Percentiles rank a stretch among this genome's conserved stretches.
phyloP scores from a whole-genome alignment of 1,140 invertebrate genomes.

The Drosophila parabipectinata region DNA sequence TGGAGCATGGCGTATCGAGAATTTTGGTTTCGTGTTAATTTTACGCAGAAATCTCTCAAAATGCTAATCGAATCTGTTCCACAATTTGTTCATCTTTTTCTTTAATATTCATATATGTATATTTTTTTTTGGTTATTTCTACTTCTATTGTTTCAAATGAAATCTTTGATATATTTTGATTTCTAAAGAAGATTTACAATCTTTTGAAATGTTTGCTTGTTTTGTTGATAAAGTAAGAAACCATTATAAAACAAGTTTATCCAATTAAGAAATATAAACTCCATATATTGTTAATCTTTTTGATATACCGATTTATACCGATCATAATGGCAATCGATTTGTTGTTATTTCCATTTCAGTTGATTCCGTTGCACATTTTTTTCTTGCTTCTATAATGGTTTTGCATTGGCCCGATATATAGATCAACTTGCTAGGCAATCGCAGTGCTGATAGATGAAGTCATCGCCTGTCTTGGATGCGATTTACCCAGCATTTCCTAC shows the following conservation, averaged over 20 bases:
- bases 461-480: constrained; percentile 42
- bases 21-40: constrained; percentile 38
- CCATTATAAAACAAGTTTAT: constrained; percentile 20
- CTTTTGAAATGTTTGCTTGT: not conserved
- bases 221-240: not conserved
- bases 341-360: constrained; percentile 50
- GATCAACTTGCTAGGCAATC: constrained; percentile 15
- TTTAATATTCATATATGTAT: constrained; percentile 9
- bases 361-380: constrained; percentile 32
- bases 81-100: constrained; percentile 4
- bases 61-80: constrained; percentile 37
- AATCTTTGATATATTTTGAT: not conserved
- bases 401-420: constrained; percentile 30
- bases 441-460: constrained; percentile 43
- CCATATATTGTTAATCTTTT: constrained; percentile 33
- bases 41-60: constrained; percentile 29
- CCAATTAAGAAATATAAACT: constrained; percentile 14
- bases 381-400: constrained; percentile 22
- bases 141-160: not conserved
- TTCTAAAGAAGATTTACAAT: not conserved
- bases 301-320: constrained; percentile 12
- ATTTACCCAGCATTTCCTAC: constrained; percentile 25
- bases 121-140: not conserved
- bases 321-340: constrained; percentile 33
- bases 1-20: constrained; percentile 31